Evolutionary conservation across 2,888 invertebrate genomes (phyloP), one percentile per base, ranked within the genome.

Genomic region (Noctua fimbriata): DNA sequence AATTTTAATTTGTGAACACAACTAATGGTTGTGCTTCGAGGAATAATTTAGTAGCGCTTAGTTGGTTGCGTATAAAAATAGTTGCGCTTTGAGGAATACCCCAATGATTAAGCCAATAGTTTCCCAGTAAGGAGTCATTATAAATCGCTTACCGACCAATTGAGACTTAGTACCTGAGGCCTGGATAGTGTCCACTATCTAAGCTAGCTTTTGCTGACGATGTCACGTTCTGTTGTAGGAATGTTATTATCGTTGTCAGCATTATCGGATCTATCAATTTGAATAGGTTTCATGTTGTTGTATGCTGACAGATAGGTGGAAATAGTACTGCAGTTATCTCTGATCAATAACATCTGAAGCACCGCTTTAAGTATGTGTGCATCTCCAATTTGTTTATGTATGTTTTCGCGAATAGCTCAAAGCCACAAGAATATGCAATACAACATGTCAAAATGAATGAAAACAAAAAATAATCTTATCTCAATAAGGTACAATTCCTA

Each of bases 71-170:
- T n/a, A n/a, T n/a, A n/a, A n/a, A n/a, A n/a, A n/a, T n/a, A n/a
- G n/a, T n/a, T n/a, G n/a, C n/a, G n/a, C n/a, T n/a, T n/a, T n/a
- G n/a, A n/a, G n/a, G n/a, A n/a, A n/a, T n/a, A n/a, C n/a, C n/a
- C n/a, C n/a, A 76, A 76, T 78, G 44, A 78, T 67, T 65, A 47
- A 72, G 66, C 52, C 65, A 78, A 78, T 78, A 67, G 65, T 76
- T 87, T 87, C 81, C 18, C 36, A 76, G 84, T 79, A 87, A 81
- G 65, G 63, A 70, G 36, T 78, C 84, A 87, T 88, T 88, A 84
- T 72, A 87, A 82, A 85, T 72, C 76, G 83, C 83, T 88, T 84
- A 82, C 69, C n/a, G 76, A 70, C 81, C 71, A 78, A 88, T 83
- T 82, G 55, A 72, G 81, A 83, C 7, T 75, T 69, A 65, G 66